Conservation (phyloP, 2,888 invertebrate species). For the Gymnosoma rotundatum region DNA sequence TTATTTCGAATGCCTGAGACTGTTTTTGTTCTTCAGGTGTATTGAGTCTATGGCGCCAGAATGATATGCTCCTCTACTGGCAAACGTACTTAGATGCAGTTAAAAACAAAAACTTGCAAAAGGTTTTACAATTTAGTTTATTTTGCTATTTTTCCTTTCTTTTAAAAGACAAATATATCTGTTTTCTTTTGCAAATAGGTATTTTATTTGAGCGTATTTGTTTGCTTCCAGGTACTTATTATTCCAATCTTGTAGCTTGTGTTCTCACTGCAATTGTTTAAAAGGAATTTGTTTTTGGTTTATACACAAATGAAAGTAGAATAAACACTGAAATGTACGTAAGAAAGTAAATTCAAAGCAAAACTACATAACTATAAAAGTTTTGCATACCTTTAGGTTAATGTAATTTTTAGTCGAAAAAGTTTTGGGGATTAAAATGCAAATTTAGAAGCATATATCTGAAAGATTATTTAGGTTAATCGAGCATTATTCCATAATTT, state of each 20-base stretch:
- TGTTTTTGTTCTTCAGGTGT: conserved; percentile 25
- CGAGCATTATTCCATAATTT: too few relatives aligned
- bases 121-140: not conserved
- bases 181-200: not conserved
- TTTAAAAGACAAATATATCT: conserved; percentile 2
- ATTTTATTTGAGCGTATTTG: not conserved
- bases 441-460: too few relatives aligned
- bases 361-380: conserved; percentile 1
- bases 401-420: not conserved
- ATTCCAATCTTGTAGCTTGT: conserved; percentile 39
- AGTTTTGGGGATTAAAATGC: not conserved
- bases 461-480: too few relatives aligned
- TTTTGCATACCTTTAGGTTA: conserved; percentile 13
- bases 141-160: conserved; percentile 1
- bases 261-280: not conserved
- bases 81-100: not conserved
- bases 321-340: not conserved
- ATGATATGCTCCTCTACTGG: not conserved
- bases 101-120: not conserved
- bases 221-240: conserved; percentile 17
- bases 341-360: conserved; percentile 30
- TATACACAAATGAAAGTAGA: not conserved
- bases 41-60: conserved; percentile 46
- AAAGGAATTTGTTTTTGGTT: not conserved
- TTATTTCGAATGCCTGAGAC: not conserved